A percentile compares a stretch with the other conserved stretches of the same genome.
These are phyloP conservation scores for Echinometra lucunter DNA, from an alignment of 53 echinoderm and acorn worm species.

Conservation along the genomic window DNA sequence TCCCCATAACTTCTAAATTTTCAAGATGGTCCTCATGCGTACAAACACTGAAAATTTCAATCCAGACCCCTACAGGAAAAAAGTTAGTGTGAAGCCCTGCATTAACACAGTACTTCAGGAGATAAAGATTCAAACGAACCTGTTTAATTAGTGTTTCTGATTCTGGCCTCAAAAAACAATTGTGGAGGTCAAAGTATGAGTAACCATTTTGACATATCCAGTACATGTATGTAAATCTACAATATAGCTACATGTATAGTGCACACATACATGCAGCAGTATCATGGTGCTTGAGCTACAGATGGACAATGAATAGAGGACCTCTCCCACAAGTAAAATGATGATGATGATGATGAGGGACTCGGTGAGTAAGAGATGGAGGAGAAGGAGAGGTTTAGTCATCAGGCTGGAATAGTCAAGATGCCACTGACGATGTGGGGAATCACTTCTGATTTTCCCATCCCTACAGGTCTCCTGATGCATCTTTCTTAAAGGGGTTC, in stretches of 20 bases:
- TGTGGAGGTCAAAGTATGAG: no score
- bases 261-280: no score
- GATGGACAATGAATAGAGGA: not conserved
- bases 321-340: slow-evolving; percentile 13
- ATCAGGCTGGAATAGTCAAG: slow-evolving; percentile 35
- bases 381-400: slow-evolving; percentile 54
- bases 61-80: no score
- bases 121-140: no score
- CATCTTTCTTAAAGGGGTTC: slow-evolving; percentile 11
- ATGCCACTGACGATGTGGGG: slow-evolving; percentile 48
- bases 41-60: no score
- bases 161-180: no score
- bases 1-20: no score
- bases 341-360: slow-evolving; percentile 14
- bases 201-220: no score
- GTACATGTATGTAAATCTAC: not conserved
- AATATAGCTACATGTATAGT: not conserved
- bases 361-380: slow-evolving; percentile 15
- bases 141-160: no score
- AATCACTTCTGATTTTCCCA: slow-evolving; percentile 53
- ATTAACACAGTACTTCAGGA: no score
- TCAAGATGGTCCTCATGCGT: no score
- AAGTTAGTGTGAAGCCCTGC: no score
- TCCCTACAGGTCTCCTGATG: slow-evolving; percentile 35
- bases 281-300: not conserved